Evolutionary conservation across 2,113 vertebrate genomes (phyloP).

Genomic region (Oncorhynchus keta): DNA sequence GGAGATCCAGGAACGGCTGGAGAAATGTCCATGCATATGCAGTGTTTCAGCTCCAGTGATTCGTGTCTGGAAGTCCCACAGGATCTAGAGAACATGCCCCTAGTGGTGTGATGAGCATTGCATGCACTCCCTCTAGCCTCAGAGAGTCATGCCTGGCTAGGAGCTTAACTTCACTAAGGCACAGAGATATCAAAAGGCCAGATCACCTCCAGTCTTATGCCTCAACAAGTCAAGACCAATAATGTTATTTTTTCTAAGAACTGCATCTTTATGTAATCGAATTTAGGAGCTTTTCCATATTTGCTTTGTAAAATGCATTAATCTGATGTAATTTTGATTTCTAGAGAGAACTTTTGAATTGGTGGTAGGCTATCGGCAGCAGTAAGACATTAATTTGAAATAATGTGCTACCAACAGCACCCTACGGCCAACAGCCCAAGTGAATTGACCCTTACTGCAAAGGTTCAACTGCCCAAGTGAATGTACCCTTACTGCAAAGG

Average conservation of each 20-base stretch:
- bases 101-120: conserved; percentile 62
- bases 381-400: neutral
- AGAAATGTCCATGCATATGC: conserved; percentile 34
- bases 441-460: neutral
- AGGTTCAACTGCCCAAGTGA: conserved; percentile 6
- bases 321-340: neutral
- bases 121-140: neutral
- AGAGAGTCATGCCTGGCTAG: neutral
- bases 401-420: neutral
- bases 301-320: neutral
- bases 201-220: neutral
- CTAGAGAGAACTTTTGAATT: neutral
- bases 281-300: neutral
- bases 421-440: conserved; percentile 1
- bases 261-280: neutral
- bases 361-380: neutral
- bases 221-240: neutral
- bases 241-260: neutral
- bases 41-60: conserved; percentile 50
- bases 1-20: conserved; percentile 17
- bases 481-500: neutral
- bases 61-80: conserved; percentile 53
- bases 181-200: conserved; percentile 12
- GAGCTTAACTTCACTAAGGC: conserved; percentile 12
- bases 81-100: conserved; percentile 67